Base-by-base conservation (phyloP, 2,888 invertebrate species). In the Eupithecia insigniata region DNA sequence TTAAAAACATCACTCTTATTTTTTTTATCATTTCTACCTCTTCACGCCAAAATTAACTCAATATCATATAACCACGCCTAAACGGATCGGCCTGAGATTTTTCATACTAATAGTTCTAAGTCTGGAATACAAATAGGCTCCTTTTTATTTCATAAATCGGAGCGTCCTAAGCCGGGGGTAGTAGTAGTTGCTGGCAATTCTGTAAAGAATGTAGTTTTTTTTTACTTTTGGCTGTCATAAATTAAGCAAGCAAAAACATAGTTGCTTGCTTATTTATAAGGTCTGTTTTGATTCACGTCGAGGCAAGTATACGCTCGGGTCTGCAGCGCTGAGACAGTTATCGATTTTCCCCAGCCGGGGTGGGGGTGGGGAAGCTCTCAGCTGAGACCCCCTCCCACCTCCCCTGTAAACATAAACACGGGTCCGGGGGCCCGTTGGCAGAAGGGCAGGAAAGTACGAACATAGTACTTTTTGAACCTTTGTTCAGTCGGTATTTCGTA, bases 341-440 rank as follows among this genome's bases (percentile, higher is more conserved):
- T 93, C 92, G 93, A 93, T 93, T 93, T 93, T 90, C 90, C 90
- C 88, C 88, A 89, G 89, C 86, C 84, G 69, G 83, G 80, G 39
- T 79, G 82, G 78, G 76, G 81, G 81, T 76, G 80, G 80, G 80
- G 82, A 84, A 78, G 81, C 80, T 85, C 92, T 90, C 93, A 92
- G 93, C 93, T 92, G 93, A 88, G 86, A 55, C 26, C 55, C 86
- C 82, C 78, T 78, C 81, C 85, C 81, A 79, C 75, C 79, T 36
- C 76, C 84, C 89, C 90, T 89, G 92, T 91, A 93, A 92, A 92
- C 92, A 92, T 92, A 93, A 93, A 93, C 93, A 92, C 91, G 86
- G 87, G 86, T 87, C 88, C 84, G 74, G 79, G 46, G 39, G 39
- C 16, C 2, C 79, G 79, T 72, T 62, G 61, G 32, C 32, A 32